Conservation (phyloP, 2,888 invertebrate genomes). For the Leptura quadrifasciata region DNA sequence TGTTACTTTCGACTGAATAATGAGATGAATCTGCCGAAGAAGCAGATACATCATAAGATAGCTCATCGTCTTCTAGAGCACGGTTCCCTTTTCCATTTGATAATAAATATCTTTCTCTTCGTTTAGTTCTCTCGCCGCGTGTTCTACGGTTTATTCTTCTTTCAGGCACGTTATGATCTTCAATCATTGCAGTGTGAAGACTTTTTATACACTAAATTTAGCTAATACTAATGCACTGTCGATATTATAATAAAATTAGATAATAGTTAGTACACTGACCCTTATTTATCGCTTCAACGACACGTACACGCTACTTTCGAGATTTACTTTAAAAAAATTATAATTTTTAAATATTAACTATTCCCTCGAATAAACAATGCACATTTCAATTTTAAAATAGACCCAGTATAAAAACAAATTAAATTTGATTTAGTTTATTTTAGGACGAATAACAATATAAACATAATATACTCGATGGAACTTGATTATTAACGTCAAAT, state of each 20-base stretch:
- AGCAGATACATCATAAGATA: constrained; percentile 46
- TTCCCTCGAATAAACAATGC: not conserved
- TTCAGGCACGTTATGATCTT: constrained; percentile 59
- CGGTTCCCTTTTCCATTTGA: constrained; percentile 52
- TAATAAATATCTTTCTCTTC: constrained; percentile 67
- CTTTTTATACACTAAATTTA: constrained; percentile 15
- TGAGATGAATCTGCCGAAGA: constrained; percentile 52
- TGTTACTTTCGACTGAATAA: constrained; percentile 55
- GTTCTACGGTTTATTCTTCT: constrained; percentile 65
- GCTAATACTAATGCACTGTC: constrained; percentile 8
- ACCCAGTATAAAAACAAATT: not conserved
- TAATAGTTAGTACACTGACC: constrained; percentile 34
- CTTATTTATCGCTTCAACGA: constrained; percentile 26
- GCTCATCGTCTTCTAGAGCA: constrained; percentile 45
- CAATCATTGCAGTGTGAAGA: constrained; percentile 59
- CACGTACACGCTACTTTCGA: not conserved
- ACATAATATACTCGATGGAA: not conserved
- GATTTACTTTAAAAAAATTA: constrained; percentile 3
- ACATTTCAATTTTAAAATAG: constrained; percentile 4
- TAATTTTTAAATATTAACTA: constrained; percentile 5
- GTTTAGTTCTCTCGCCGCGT: constrained; percentile 68
- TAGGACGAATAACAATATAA: not conserved
- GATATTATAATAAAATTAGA: constrained; percentile 7
- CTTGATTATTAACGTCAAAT: not conserved
- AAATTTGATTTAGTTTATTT: not conserved